Conservation (phyloP, 2,113 vertebrate genomes). For the Gadus chalcogrammus region DNA sequence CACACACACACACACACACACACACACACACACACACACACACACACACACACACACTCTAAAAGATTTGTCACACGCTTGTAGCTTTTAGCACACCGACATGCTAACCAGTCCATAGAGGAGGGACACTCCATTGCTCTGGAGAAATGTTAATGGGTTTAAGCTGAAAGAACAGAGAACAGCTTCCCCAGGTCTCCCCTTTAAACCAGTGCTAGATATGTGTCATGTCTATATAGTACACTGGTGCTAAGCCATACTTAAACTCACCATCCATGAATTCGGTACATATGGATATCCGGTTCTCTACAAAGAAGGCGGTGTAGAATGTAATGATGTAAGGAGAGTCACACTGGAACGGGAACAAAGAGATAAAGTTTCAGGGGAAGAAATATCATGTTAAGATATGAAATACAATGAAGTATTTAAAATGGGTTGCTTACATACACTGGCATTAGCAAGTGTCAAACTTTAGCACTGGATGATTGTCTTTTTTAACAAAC, state of each 20-base stretch:
- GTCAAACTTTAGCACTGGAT: no score
- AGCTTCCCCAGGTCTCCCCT: conserved; percentile 23
- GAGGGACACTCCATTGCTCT: conserved; percentile 48
- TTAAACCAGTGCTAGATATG: conserved; percentile 4
- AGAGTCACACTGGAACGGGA: conserved; percentile 89
- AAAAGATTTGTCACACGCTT: conserved; percentile 57
- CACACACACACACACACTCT: conserved; percentile 52
- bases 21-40: conserved; percentile 21
- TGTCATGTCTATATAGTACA: neutral
- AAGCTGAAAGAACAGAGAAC: conserved; percentile 22
- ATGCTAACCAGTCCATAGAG: conserved; percentile 51
- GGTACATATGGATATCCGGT: conserved; percentile 97
- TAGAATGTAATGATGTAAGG: conserved; percentile 99
- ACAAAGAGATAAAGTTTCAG: conserved; percentile 26
- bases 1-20: conserved; percentile 39
- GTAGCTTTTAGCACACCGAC: conserved; percentile 70
- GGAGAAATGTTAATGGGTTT: conserved; percentile 67
- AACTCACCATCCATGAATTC: conserved; percentile 99
- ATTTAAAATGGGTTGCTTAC: no score
- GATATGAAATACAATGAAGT: no score
- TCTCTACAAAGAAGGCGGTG: conserved; percentile 98
- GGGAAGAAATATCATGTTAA: neutral
- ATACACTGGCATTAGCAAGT: no score
- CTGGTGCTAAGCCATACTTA: conserved; percentile 9
- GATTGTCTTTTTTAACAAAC: no score